Evolutionary conservation across 2,888 invertebrate genomes (phyloP), one percentile per base, ranked within the genome.

Genomic region (Tiliacea aurago): DNA sequence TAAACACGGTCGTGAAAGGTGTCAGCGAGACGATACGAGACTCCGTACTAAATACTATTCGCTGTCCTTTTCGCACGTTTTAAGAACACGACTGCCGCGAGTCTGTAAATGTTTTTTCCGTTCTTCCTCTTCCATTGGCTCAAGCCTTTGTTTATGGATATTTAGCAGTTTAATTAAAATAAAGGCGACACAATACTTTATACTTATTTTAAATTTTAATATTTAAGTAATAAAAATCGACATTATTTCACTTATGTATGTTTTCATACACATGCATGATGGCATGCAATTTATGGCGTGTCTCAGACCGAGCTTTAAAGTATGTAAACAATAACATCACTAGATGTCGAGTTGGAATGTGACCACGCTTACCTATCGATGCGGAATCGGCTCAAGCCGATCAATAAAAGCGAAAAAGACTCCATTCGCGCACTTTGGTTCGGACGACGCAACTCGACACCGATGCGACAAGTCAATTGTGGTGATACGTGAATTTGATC

Each of bases 201-300:
- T 6, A 37, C 18, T 18, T 41, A 43, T 23, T 37, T 2, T 33
- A 53, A 23, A 4, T 15, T 67, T 56, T 70, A 69, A 47, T 71
- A 4, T 15, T 67, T 56, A 69, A 69, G 41, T 71, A 69, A 9
- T 56, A 70, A 49, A 15, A 43, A n/a, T 33, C 10, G 13, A 43
- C 47, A 70, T 49, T 51, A 49, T 58, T 43, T 33, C 9, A 43
- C 9, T 47, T 28, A 28, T 23, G 15, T 28, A 28, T 23, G 15
- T n/a, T 70, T 56, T 58, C n/a, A 18, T 70, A 71, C 47, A 43
- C 47, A 43, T 49, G 15, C 70, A 70, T 15, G 9, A 20, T 6
- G 15, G 10, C 20, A 6, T n/a, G 45, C n/a, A n/a, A n/a, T n/a
- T n/a, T n/a, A 20, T 6, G 15, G 10, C 20, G 10, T n/a, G 45